A percentile compares a stretch with the other conserved stretches of the same genome.
These are phyloP conservation scores for Chymomyza caudatula DNA, from an alignment of 2,888 invertebrate genomes.

Conservation along the genomic window DNA sequence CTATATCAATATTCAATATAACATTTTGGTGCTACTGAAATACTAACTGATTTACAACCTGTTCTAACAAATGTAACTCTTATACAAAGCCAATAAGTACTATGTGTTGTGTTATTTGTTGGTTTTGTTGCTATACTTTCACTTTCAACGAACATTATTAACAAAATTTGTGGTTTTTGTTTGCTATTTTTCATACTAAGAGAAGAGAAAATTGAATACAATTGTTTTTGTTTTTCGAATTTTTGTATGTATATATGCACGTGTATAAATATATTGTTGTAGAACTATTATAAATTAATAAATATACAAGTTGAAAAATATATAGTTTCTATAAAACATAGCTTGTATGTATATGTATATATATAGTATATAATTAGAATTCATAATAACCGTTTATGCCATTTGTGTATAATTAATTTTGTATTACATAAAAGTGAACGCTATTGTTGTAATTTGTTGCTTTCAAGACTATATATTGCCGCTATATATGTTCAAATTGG, in stretches of 20 bases:
- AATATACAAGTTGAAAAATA: conserved; percentile 40
- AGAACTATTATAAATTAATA: conserved; percentile 43
- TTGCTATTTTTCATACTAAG: conserved; percentile 6
- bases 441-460: background rate
- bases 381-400: conserved; percentile 3
- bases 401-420: conserved; percentile 17
- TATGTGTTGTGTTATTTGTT: background rate
- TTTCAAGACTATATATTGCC: too few relatives aligned
- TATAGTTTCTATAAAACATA: background rate
- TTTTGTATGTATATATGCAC: conserved; percentile 5
- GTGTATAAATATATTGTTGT: conserved; percentile 6
- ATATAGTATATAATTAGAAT: background rate
- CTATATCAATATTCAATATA: background rate
- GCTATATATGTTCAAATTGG: too few relatives aligned
- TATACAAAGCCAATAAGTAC: too few relatives aligned
- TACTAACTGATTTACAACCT: background rate
- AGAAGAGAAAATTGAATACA: background rate
- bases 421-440: background rate
- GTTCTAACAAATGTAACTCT: background rate
- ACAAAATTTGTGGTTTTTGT: conserved; percentile 7
- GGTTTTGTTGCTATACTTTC: background rate
- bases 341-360: conserved; percentile 4
- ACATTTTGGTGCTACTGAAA: background rate
- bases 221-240: background rate
- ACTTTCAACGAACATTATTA: conserved; percentile 5